Evolutionary conservation across 1,140 invertebrate genomes (phyloP), one percentile per base, ranked within the genome.

Genomic region (Zaprionus ghesquierei): DNA sequence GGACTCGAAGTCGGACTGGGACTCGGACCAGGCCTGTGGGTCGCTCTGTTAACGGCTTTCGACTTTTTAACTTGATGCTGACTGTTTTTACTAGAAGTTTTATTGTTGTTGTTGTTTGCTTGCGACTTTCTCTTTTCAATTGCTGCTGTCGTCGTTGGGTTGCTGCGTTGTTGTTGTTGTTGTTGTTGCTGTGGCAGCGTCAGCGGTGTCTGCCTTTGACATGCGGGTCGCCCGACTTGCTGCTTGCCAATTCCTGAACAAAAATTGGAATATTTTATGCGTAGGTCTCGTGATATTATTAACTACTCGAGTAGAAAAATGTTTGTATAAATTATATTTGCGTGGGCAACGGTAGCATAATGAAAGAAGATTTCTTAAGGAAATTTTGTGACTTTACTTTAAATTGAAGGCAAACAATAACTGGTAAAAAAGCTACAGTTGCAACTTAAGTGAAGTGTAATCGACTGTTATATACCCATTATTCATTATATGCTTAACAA

Each of bases 81-180:
- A 51, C 23, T 50, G 33, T 65, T 10, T 31, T 33, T 59, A 64
- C 74, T 75, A 89, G 80, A 84, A 85, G 80, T 84, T 89, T 71
- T 54, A 18, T 20, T 46, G 41, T 69, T 75, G 74, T 58, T 63
- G 61, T 61, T 64, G 65, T 51, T 61, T 23, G 72, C 75, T 84
- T 70, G 68, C 85, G 77, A 89, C 84, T 89, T 89, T 89, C 84
- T 89, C 84, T 84, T 89, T 89, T 84, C 85, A 89, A 89, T 89
- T 89, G 84, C 82, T 79, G 66, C 60, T 63, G 65, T 63, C 69
- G 59, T 70, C 50, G 25, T 8, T 41, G 35, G 55, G 41, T 72
- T 68, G 71, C 55, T 50, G 50, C 77, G 59, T 38, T 31, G 41
- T 68, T 62, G 41, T 60, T 55, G 54, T 63, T 53, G 29, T 15